Base-by-base conservation (phyloP, 2,113 vertebrate genomes). In the Callithrix jacchus region DNA sequence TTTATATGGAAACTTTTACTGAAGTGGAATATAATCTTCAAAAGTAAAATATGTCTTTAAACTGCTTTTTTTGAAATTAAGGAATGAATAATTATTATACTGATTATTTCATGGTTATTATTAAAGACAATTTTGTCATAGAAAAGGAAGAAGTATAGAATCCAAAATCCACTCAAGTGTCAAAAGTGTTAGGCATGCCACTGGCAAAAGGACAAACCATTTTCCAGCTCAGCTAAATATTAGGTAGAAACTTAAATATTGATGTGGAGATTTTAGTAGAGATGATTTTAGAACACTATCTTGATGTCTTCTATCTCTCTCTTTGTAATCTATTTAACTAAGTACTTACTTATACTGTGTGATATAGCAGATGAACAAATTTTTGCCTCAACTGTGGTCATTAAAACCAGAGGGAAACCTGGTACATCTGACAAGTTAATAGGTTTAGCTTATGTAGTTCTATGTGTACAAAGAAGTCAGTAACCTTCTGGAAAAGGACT, bases 21-120 rank as follows among this genome's bases (percentile, higher is more conserved):
- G 6, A 71, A 61, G 12, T 95, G 14, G 23, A 92, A 89, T 85
- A 13, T 71, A 61, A 86, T 49, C 18, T 92, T 80, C 37, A 54
- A 56, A 70, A 64, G 21, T 56, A 52, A 35, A 89, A 10, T 21
- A 71, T 61, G 20, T 81, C 35, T 35, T 80, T 86, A 47, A 80
- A 45, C 56, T 76, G 10, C 0, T 45, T 83, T n/a, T n/a, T 70
- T 56, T 66, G 20, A 80, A 32, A 47, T 10, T 74, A 45, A 73
- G 56, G n/a, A 73, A 37, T 56, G 4, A 88, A 25, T 13, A 5
- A 13, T 32, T 3, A 73, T 68, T 58, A 20, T n/a, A 40, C 0
- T 8, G 21, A 25, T 58, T 86, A 25, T 35, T 70, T 2, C 5
- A 58, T 49, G 20, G 2, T 66, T 87, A 66, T 30, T 95, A 11